Evolutionary conservation across 2,113 vertebrate species (phyloP), one percentile per base, ranked within the genome.

Genomic region (Scophthalmus maximus): DNA sequence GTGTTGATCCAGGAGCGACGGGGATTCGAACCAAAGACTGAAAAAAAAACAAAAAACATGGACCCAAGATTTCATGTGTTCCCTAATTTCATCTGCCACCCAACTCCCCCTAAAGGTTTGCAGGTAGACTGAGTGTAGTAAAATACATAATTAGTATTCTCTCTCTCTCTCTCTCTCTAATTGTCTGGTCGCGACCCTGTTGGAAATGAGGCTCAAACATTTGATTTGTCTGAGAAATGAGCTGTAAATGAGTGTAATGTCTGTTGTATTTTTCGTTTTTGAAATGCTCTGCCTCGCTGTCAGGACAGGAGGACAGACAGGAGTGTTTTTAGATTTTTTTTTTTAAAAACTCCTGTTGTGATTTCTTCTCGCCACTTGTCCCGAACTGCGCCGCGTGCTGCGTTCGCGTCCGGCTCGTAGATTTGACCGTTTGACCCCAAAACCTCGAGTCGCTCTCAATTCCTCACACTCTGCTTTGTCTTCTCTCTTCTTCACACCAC

Each of bases 31-130:
- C n/a, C n/a, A n/a, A n/a, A n/a, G n/a, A n/a, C 34, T 11, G 18
- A 23, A 46, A 8, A 7, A 52, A 25, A 3, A 10, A 60, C 32
- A 42, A 40, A 20, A 20, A 27, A 32, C 26, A 38, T 87, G 89
- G 79, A 92, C 91, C 93, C 93, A 93, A 93, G 92, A 86, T 91
- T 90, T 92, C 79, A 88, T 79, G 57, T 70, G 36, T 15, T 30
- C 10, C 29, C 27, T 58, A 8, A 61, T 83, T 69, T 3, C 27
- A 58, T 73, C 53, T 8, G 0, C 26, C 55, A 22, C 14, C 1
- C 5, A 5, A 14, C 40, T 6, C 40, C 2, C 15, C 49, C 17
- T 11, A 8, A 55, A 44, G 59, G 49, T n/a, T 20, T 47, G n/a
- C 49, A 66, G 25, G 17, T 27, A 46, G 30, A 9, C 55, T 26